phyloP scores from a whole-genome alignment of 1,140 invertebrate species.

The Nasonia vitripennis region DNA sequence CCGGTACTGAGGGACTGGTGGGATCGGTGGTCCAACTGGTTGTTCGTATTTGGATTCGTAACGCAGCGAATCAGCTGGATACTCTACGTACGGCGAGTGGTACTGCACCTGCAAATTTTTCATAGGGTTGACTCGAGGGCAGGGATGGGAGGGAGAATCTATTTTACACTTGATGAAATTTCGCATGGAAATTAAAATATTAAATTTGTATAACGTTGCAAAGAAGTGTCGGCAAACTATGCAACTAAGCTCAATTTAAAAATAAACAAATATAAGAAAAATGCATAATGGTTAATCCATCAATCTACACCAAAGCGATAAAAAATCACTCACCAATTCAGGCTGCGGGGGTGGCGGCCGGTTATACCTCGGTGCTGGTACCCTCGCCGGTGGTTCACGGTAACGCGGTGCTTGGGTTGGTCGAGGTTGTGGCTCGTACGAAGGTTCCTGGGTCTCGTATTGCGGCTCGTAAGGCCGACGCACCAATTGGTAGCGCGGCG shows the following conservation, averaged over 20 bases:
- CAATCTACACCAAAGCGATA: not conserved
- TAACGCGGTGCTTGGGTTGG: constrained; percentile 55
- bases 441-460: constrained; percentile 79
- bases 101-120: constrained; percentile 52
- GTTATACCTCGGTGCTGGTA: constrained; percentile 51
- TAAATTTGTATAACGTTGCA: not conserved
- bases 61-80: not conserved
- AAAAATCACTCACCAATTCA: constrained; percentile 22
- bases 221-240: too few relatives aligned
- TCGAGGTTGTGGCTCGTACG: constrained; percentile 65
- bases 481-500: constrained; percentile 76
- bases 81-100: constrained; percentile 69
- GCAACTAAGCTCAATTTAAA: not conserved
- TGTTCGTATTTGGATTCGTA: constrained; percentile 22
- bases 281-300: too few relatives aligned
- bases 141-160: too few relatives aligned
- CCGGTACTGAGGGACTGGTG: constrained; percentile 4
- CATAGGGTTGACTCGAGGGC: too few relatives aligned
- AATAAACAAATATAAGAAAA: not conserved
- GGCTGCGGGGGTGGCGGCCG: not conserved
- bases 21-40: not conserved
- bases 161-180: not conserved
- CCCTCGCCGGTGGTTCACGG: constrained; percentile 46
- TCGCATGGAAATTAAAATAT: not conserved
- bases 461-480: constrained; percentile 66